A percentile compares a stretch with the other conserved stretches of the same genome.
Conservation (phyloP, 1,140 invertebrate species). For the Drosophila micromelanica region DNA sequence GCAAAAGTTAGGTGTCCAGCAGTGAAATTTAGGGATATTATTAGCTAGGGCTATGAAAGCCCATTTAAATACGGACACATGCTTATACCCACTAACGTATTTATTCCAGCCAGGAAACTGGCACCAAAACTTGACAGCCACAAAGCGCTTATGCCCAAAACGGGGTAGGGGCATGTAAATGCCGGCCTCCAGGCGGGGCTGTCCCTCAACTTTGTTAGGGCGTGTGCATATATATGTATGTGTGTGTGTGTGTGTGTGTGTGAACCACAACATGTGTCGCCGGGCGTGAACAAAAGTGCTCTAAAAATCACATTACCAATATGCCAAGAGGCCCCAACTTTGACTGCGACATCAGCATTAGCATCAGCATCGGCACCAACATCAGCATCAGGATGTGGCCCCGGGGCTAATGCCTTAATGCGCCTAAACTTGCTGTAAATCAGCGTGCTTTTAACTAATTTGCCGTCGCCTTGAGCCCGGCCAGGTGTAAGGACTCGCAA, state of each 20-base stretch:
- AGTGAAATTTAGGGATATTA: slow-evolving; percentile 66
- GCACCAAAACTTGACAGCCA: slow-evolving; percentile 47
- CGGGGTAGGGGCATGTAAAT: slow-evolving; percentile 62
- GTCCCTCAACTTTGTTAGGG: slow-evolving; percentile 23
- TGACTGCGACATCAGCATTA: slow-evolving; percentile 36
- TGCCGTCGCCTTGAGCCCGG: slow-evolving; percentile 35
- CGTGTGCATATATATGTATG: background rate
- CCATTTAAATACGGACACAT: slow-evolving; percentile 58
- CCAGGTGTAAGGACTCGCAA: slow-evolving; percentile 37
- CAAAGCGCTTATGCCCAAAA: slow-evolving; percentile 56
- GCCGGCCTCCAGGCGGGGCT: slow-evolving; percentile 36
- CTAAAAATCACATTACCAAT: slow-evolving; percentile 75
- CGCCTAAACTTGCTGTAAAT: slow-evolving; percentile 76
- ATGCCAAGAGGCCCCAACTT: slow-evolving; percentile 35
- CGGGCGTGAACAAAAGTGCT: slow-evolving; percentile 81
- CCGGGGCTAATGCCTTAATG: slow-evolving; percentile 73
- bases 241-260: slow-evolving; percentile 51
- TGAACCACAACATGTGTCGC: slow-evolving; percentile 80
- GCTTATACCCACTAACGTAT: background rate
- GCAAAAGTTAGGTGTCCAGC: slow-evolving; percentile 55
- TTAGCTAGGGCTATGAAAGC: slow-evolving; percentile 45
- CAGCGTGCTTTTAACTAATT: slow-evolving; percentile 74
- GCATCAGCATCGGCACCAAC: slow-evolving; percentile 8
- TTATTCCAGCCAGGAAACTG: slow-evolving; percentile 54
- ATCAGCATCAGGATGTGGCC: slow-evolving; percentile 15